Conservation (phyloP, 2,113 vertebrate species). For the Dicentrarchus labrax region DNA sequence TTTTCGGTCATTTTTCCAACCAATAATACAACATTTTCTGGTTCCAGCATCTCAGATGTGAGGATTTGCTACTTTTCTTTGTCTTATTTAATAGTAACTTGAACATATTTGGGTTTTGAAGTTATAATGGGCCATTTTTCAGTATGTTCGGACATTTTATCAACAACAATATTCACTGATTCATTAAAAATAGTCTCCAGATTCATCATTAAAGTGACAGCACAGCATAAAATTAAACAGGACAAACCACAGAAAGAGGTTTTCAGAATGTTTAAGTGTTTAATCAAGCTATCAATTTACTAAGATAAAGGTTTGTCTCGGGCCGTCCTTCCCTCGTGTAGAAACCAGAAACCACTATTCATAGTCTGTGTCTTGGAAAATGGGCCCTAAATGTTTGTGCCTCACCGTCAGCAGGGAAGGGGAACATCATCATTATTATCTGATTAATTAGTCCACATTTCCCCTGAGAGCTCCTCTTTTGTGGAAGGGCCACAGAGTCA, state of each 20-base stretch:
- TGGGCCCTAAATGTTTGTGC: conserved; percentile 58
- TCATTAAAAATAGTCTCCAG: background rate
- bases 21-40: background rate
- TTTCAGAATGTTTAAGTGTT: background rate
- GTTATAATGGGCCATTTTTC: background rate
- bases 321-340: conserved; percentile 46
- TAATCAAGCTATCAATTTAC: background rate
- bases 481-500: conserved; percentile 75
- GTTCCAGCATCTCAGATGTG: background rate
- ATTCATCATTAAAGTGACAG: conserved; percentile 3
- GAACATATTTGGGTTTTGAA: background rate
- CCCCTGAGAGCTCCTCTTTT: conserved; percentile 75
- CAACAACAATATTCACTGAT: background rate
- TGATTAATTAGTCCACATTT: conserved; percentile 83
- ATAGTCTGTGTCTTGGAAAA: conserved; percentile 51
- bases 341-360: conserved; percentile 15
- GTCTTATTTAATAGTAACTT: background rate
- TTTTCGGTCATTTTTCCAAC: background rate
- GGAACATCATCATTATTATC: conserved; percentile 82
- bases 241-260: background rate
- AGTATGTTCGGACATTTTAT: conserved; percentile 18
- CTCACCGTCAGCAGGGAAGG: conserved; percentile 60
- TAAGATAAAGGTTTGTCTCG: conserved; percentile 31
- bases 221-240: conserved; percentile 7
- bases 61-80: conserved; percentile 4